Evolutionary conservation across 2,113 vertebrate species (phyloP).

Genomic region (Platichthys flesus): DNA sequence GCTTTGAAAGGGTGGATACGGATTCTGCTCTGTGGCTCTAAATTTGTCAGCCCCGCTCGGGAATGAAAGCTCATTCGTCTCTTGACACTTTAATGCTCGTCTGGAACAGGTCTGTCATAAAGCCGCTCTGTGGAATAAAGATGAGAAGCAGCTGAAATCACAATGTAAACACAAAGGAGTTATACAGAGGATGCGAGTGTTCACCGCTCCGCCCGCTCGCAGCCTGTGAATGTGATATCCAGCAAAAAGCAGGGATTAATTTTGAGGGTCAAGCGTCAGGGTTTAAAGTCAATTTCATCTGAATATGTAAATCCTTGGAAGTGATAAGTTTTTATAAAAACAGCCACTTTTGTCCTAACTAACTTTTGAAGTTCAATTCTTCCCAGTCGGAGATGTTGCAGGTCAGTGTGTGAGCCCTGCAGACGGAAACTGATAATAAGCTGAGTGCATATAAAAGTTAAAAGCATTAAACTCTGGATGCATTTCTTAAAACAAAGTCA

Average conservation of each 20-base stretch:
- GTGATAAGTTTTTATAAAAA: neutral
- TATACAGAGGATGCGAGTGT: neutral
- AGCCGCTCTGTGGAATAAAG: neutral
- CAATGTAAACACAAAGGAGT: neutral
- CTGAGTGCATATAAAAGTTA: too few species aligned
- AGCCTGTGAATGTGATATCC: too few species aligned
- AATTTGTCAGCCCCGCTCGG: conserved; percentile 10
- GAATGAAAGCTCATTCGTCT: conserved; percentile 31
- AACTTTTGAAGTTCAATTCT: neutral
- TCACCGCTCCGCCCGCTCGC: too few species aligned
- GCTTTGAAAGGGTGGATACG: conserved; percentile 25
- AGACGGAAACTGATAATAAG: too few species aligned
- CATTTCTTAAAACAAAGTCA: too few species aligned
- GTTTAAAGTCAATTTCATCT: neutral
- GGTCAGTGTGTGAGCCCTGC: too few species aligned
- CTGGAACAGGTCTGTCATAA: neutral
- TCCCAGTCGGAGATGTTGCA: too few species aligned
- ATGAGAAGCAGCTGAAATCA: neutral
- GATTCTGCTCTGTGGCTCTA: conserved; percentile 13
- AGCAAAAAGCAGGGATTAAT: neutral
- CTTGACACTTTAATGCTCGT: conserved; percentile 38
- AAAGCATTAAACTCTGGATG: too few species aligned
- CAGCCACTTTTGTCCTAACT: neutral
- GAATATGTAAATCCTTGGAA: neutral
- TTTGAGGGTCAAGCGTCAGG: neutral